Evolutionary conservation across 2,888 invertebrate species (phyloP).

Genomic region (Hirtodrosophila duncani): DNA sequence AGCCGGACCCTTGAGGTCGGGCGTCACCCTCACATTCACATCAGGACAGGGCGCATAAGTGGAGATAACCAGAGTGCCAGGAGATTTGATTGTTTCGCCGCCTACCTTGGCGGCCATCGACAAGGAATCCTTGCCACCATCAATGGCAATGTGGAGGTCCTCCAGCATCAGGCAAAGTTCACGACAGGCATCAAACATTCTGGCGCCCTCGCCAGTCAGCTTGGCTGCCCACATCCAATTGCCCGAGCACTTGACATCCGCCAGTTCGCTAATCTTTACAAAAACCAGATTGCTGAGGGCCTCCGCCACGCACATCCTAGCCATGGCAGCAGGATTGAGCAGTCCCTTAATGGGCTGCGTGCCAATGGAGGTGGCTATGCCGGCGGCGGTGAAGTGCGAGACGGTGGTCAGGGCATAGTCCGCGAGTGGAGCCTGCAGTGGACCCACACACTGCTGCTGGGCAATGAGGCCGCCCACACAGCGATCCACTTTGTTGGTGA

Average conservation of each 20-base stretch:
- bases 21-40: slow-evolving; percentile 90
- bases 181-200: slow-evolving; percentile 90
- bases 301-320: slow-evolving; percentile 96
- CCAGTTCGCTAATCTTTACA: slow-evolving; percentile 82
- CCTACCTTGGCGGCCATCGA: slow-evolving; percentile 96
- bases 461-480: slow-evolving; percentile 97
- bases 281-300: slow-evolving; percentile 94
- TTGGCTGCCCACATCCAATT: slow-evolving; percentile 99
- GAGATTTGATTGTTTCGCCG: slow-evolving; percentile 84
- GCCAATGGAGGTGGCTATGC: slow-evolving; percentile 96
- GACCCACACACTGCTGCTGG: slow-evolving; percentile 99
- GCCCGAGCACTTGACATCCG: slow-evolving; percentile 98
- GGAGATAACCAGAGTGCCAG: slow-evolving; percentile 96
- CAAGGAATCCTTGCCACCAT: slow-evolving; percentile 98
- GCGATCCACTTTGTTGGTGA: slow-evolving; percentile 96
- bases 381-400: slow-evolving; percentile 89
- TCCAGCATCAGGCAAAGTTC: slow-evolving; percentile 93
- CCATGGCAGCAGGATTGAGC: slow-evolving; percentile 90
- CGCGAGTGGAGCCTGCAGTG: slow-evolving; percentile 95
- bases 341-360: slow-evolving; percentile 95
- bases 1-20: slow-evolving; percentile 88
- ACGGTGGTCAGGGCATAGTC: slow-evolving; percentile 95
- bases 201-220: slow-evolving; percentile 93
- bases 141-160: slow-evolving; percentile 90
- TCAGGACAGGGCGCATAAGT: slow-evolving; percentile 97